phyloP scores from a whole-genome alignment of 2,888 invertebrate species.

The Apamea sordens region DNA sequence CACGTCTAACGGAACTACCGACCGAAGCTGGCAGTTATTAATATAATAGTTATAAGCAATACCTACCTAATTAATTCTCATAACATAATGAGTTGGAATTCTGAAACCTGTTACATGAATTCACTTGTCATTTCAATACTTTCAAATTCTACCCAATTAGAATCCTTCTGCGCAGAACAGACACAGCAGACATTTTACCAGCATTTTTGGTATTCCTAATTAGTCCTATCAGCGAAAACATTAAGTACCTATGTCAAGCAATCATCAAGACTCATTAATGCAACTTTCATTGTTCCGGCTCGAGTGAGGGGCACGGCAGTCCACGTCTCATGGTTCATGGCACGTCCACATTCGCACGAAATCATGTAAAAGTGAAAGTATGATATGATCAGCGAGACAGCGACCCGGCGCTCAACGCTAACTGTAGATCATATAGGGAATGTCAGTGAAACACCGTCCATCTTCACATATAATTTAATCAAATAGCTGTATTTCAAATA shows the following conservation, averaged over 20 bases:
- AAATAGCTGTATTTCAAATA: background rate
- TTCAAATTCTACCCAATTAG: background rate
- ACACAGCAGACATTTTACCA: background rate
- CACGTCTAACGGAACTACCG: conserved; percentile 63
- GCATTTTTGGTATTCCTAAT: conserved; percentile 14
- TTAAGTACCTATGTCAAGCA: conserved; percentile 69
- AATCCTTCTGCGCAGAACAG: background rate
- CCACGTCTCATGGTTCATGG: conserved; percentile 69
- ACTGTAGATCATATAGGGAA: conserved; percentile 65
- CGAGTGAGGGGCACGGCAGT: conserved; percentile 76
- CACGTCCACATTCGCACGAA: conserved; percentile 81
- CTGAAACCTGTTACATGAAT: background rate
- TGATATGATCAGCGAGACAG: conserved; percentile 83
- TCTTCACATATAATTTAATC: conserved; percentile 19
- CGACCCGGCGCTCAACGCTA: conserved; percentile 68
- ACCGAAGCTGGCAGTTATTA: conserved; percentile 40
- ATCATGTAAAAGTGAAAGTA: conserved; percentile 89
- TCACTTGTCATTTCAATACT: conserved; percentile 11
- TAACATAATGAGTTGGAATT: conserved; percentile 5
- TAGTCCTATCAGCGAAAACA: conserved; percentile 56
- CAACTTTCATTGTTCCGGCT: conserved; percentile 86
- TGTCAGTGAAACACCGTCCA: conserved; percentile 31
- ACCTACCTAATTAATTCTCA: conserved; percentile 3
- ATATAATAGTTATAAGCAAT: background rate
- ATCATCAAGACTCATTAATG: conserved; percentile 77